Percentiles rank a stretch among this genome's conserved stretches.
These are phyloP conservation scores for Conomelus anceps DNA, from an alignment of 2,888 invertebrate species.

Conservation along the genomic window DNA sequence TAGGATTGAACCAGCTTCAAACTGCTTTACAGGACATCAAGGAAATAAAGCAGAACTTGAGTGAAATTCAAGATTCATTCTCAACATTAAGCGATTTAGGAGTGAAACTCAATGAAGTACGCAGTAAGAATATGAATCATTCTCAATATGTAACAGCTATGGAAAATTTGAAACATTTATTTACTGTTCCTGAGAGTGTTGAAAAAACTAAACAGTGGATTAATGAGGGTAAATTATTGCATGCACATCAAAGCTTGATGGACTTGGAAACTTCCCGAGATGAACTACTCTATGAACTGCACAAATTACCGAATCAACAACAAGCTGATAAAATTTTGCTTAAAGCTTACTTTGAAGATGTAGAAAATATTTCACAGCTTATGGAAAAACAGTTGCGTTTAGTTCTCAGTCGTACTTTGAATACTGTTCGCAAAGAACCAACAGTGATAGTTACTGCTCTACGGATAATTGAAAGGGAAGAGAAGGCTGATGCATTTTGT, in stretches of 20 bases:
- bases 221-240: constrained; percentile 86
- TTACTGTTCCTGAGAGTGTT: constrained; percentile 94
- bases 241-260: constrained; percentile 90
- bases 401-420: constrained; percentile 81
- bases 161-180: constrained; percentile 96
- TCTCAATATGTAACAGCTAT: constrained; percentile 97
- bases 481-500: constrained; percentile 86
- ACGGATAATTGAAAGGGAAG: constrained; percentile 93
- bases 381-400: constrained; percentile 88
- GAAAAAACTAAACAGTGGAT: constrained; percentile 91
- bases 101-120: constrained; percentile 72
- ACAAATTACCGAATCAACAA: constrained; percentile 86
- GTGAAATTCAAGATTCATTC: constrained; percentile 68
- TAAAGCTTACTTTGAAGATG: constrained; percentile 93
- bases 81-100: constrained; percentile 71
- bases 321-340: constrained; percentile 85
- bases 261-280: constrained; percentile 96
- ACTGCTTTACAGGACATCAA: constrained; percentile 76
- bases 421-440: constrained; percentile 90
- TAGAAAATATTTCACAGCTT: constrained; percentile 79
- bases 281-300: constrained; percentile 88
- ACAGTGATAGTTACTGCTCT: constrained; percentile 93
- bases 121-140: constrained; percentile 89
- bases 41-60: constrained; percentile 52
- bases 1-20: constrained; percentile 84